A percentile compares a stretch with the other conserved stretches of the same genome.
Conservation (phyloP, 2,113 vertebrate species). For the Lutjanus erythropterus region DNA sequence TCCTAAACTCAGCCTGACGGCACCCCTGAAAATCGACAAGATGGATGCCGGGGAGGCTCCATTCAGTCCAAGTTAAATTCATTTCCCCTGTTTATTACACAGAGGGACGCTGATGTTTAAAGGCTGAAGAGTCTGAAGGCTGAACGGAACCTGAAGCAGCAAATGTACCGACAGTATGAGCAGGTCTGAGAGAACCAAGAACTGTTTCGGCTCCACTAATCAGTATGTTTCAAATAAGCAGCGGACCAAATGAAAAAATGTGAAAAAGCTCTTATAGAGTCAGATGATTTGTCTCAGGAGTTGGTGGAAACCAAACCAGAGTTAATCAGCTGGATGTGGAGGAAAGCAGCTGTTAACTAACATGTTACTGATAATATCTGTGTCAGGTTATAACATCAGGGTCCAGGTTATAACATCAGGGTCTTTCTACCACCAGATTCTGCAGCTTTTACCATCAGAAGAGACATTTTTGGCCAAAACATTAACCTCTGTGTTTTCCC, state of each 20-base stretch:
- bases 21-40: slow-evolving; percentile 65
- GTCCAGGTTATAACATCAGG: no score
- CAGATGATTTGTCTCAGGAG: not conserved
- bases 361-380: no score
- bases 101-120: slow-evolving; percentile 26
- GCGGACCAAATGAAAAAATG: not conserved
- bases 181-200: not conserved
- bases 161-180: not conserved
- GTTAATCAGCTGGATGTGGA: no score
- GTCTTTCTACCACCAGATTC: no score
- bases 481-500: no score
- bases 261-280: not conserved
- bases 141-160: not conserved
- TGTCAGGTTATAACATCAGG: no score
- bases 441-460: no score
- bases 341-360: no score
- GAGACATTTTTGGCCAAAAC: no score
- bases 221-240: not conserved
- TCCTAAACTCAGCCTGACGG: slow-evolving; percentile 69
- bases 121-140: slow-evolving; percentile 22
- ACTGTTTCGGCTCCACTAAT: not conserved
- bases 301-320: not conserved
- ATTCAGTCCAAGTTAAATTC: slow-evolving; percentile 61
- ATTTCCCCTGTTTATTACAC: slow-evolving; percentile 50
- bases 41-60: slow-evolving; percentile 59